Evolutionary conservation across 2,888 invertebrate species (phyloP), one percentile per base, ranked within the genome.

Genomic region (Tigriopus californicus): DNA sequence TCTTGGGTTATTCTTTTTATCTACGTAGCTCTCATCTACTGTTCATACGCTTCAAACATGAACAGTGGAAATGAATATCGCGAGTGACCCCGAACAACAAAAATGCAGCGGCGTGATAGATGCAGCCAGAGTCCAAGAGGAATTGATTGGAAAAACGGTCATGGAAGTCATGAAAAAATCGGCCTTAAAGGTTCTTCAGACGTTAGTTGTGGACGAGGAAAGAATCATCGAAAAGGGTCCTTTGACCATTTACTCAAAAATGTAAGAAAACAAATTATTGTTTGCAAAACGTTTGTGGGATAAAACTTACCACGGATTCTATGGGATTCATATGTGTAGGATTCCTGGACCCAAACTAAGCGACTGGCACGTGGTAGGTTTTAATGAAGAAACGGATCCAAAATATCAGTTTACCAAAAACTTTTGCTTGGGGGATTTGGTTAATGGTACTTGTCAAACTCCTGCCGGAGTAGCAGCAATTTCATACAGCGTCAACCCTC

Each of bases 41-140:
- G n/a, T n/a, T n/a, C n/a, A n/a, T n/a, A n/a, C n/a, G n/a, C n/a
- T n/a, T n/a, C n/a, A n/a, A n/a, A n/a, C n/a, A n/a, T n/a, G n/a
- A n/a, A n/a, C n/a, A 46, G 52, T 56, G 11, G 56, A 56, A 46
- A 46, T 46, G 46, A 44, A 56, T 24, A 33, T 56, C 41, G 44
- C 56, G 8, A 20, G 46, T 13, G 56, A 56, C 22, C 18, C 41
- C 1, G 46, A 44, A 11, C 22, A 18, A 25, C 46, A 42, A 44
- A 56, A 18, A 25, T 56, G 56, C 44, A 22, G 22, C 10, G 56
- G 56, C 10, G 15, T 56, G 11, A 20, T 42, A 11, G 56, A 56
- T 44, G 18, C 56, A 15, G 41, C 44, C 6, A 41, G 46, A 20
- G 20, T 56, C 1, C 12, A 11, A 18, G 56, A 20, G 20, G 44